Conservation (phyloP, 2,888 invertebrate genomes). For the Apocheima hispidaria region DNA sequence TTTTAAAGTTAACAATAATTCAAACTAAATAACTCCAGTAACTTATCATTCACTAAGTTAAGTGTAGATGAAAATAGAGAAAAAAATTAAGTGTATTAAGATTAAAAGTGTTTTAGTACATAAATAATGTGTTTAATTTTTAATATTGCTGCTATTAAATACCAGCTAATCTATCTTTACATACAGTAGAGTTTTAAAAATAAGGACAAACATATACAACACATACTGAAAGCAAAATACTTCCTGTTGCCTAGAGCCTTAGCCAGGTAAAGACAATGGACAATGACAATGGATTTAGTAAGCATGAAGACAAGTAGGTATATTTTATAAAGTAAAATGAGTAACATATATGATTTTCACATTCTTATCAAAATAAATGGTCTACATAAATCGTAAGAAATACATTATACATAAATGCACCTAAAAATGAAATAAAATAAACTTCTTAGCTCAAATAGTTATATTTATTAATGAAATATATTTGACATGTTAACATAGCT, state of each 20-base stretch:
- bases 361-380: slow-evolving; percentile 51
- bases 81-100: slow-evolving; percentile 54
- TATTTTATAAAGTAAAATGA: slow-evolving; percentile 50
- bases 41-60: slow-evolving; percentile 65
- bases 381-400: slow-evolving; percentile 56
- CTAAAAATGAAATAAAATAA: slow-evolving; percentile 75
- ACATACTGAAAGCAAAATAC: slow-evolving; percentile 32
- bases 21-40: slow-evolving; percentile 70
- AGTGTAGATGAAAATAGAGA: slow-evolving; percentile 76
- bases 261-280: too few relatives aligned
- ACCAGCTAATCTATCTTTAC: slow-evolving; percentile 60
- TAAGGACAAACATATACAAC: slow-evolving; percentile 52
- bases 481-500: slow-evolving; percentile 80
- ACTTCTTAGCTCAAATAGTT: slow-evolving; percentile 78
- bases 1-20: slow-evolving; percentile 67
- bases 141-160: slow-evolving; percentile 67
- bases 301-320: slow-evolving; percentile 54
- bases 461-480: slow-evolving; percentile 82
- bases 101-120: slow-evolving; percentile 66
- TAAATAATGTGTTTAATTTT: slow-evolving; percentile 66
- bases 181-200: slow-evolving; percentile 55
- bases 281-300: slow-evolving; percentile 60
- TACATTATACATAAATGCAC: slow-evolving; percentile 69
- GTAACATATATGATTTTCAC: slow-evolving; percentile 53
- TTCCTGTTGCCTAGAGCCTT: slow-evolving; percentile 55